Percentiles rank a stretch among this genome's conserved stretches.
Evolutionary conservation across 2,113 vertebrate genomes (phyloP).

Genomic region (Neodon shergylaensis): DNA sequence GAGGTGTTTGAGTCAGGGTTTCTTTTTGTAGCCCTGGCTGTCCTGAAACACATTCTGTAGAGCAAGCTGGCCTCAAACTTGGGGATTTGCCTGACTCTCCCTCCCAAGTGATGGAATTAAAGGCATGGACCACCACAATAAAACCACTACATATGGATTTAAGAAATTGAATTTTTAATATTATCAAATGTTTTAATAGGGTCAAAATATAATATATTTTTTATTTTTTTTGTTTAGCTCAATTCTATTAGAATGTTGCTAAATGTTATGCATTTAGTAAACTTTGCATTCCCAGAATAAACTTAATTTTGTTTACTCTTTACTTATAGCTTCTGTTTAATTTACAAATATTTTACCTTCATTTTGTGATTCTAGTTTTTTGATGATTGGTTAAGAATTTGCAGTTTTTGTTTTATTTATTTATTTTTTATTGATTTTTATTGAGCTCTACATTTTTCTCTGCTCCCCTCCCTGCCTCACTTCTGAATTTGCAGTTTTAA

Average conservation of each 20-base stretch:
- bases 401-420: not conserved
- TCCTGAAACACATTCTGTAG: not conserved
- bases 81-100: not conserved
- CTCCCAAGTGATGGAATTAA: not conserved
- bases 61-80: not conserved
- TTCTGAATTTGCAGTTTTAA: too few species aligned
- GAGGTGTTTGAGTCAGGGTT: not conserved
- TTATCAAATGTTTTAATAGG: not conserved
- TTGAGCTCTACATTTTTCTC: too few species aligned
- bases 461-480: too few species aligned
- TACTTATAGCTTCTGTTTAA: not conserved
- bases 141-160: not conserved
- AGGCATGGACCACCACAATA: not conserved
- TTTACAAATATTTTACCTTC: not conserved
- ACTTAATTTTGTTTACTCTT: not conserved
- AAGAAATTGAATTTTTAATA: not conserved
- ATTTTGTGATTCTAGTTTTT: not conserved
- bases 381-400: not conserved
- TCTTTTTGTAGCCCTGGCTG: not conserved
- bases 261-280: not conserved
- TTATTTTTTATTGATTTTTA: too few species aligned
- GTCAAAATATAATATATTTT: not conserved
- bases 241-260: not conserved
- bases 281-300: not conserved
- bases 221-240: not conserved